Conservation (phyloP, 53 echinoderm and acorn worm genomes). For the Zoroaster sp. region DNA sequence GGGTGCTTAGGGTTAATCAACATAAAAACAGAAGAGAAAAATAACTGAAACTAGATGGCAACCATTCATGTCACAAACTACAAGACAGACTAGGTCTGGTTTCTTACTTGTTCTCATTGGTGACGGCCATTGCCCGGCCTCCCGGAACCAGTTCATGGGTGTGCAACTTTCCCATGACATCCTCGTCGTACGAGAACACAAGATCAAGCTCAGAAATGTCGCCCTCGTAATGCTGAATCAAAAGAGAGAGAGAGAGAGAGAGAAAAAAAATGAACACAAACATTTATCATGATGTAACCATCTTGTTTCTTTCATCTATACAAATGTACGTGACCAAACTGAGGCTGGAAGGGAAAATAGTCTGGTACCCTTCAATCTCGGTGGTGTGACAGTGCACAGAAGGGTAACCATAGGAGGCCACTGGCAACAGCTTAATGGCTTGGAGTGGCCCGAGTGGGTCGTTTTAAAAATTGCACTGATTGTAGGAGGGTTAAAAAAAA, state of each 20-base stretch:
- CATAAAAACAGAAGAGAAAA: background rate
- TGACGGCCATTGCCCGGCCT: slow-evolving; percentile 89
- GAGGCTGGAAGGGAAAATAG: too few relatives aligned
- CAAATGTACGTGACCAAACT: too few relatives aligned
- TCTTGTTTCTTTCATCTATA: too few relatives aligned
- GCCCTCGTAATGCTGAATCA: slow-evolving; percentile 86
- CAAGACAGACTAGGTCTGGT: background rate
- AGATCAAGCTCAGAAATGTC: slow-evolving; percentile 93
- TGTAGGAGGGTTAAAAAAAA: too few relatives aligned
- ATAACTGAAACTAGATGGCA: background rate
- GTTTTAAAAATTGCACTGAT: too few relatives aligned
- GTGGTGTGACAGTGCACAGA: too few relatives aligned
- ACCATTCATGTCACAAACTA: background rate
- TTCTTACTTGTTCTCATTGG: slow-evolving; percentile 94
- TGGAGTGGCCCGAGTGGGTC: too few relatives aligned
- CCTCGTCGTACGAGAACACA: slow-evolving; percentile 90
- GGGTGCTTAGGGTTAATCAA: too few relatives aligned
- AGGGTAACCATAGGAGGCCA: too few relatives aligned
- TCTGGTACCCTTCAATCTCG: too few relatives aligned
- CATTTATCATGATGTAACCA: background rate
- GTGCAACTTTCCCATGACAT: slow-evolving; percentile 89
- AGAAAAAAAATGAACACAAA: background rate
- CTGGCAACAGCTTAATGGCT: too few relatives aligned
- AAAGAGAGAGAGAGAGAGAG: background rate
- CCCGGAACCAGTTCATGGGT: slow-evolving; percentile 95